Percentiles rank a stretch among this genome's conserved stretches.
Conservation (phyloP, 1,140 invertebrate species). For the Agrilus planipennis region DNA sequence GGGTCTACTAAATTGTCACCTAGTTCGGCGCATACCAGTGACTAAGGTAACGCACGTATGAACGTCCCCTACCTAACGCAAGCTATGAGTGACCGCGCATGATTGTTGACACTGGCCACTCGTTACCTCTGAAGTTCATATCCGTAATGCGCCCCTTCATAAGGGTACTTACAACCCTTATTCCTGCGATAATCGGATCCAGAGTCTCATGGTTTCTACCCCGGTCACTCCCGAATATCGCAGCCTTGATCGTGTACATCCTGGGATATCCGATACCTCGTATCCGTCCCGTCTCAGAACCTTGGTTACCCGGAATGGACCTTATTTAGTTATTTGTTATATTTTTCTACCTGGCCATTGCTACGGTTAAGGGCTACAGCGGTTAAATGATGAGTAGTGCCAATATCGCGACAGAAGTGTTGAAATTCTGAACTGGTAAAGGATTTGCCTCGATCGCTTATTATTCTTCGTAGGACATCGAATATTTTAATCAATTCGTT, state of each 20-base stretch:
- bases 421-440: slow-evolving; percentile 7
- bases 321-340: slow-evolving; percentile 19
- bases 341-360: slow-evolving; percentile 25
- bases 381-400: slow-evolving; percentile 11
- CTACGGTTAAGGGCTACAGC: too few relatives aligned
- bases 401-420: slow-evolving; percentile 11
- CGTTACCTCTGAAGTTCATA: too few relatives aligned
- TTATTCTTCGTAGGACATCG: neutral
- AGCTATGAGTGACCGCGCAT: too few relatives aligned
- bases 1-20: too few relatives aligned
- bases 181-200: too few relatives aligned
- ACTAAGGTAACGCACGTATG: too few relatives aligned
- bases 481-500: neutral
- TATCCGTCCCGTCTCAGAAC: neutral
- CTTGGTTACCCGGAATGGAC: neutral
- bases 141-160: too few relatives aligned
- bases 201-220: neutral
- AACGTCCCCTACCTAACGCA: too few relatives aligned
- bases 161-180: too few relatives aligned
- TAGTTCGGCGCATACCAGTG: too few relatives aligned
- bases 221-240: neutral
- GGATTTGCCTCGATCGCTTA: neutral
- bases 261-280: neutral
- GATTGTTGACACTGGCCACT: too few relatives aligned
- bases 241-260: neutral